Conservation (phyloP, 2,797 vertebrate genomes). For the Chloroceryle inda region DNA sequence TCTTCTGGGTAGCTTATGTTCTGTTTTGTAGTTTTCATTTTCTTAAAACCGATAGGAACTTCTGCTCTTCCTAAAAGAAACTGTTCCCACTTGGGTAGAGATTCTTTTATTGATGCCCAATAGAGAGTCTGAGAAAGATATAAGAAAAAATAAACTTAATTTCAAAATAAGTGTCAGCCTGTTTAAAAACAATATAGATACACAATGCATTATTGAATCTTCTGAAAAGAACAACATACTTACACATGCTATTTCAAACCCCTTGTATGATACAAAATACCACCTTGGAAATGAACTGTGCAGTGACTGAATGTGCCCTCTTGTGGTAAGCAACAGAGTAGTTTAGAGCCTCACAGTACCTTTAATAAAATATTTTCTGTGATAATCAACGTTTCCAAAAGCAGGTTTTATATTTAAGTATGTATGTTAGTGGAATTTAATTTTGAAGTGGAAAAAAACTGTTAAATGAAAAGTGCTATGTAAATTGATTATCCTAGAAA, state of each 20-base stretch:
- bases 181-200: constrained; percentile 47
- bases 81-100: constrained; percentile 88
- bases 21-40: constrained; percentile 59
- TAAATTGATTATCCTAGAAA: background rate
- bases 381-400: background rate
- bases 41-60: constrained; percentile 75
- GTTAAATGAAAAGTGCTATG: background rate
- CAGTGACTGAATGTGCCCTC: constrained; percentile 81
- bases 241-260: constrained; percentile 73
- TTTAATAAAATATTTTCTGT: background rate
- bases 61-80: constrained; percentile 88
- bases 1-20: constrained; percentile 64
- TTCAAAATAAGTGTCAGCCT: constrained; percentile 68
- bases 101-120: constrained; percentile 89
- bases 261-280: constrained; percentile 64
- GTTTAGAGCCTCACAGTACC: background rate
- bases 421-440: background rate
- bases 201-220: constrained; percentile 3
- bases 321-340: constrained; percentile 76
- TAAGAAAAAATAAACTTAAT: constrained; percentile 69
- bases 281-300: constrained; percentile 69
- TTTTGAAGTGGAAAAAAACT: background rate
- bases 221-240: constrained; percentile 72
- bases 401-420: background rate
- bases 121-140: constrained; percentile 84